Evolutionary conservation across 1,140 invertebrate species (phyloP).

Genomic region (Drosophila grimshawi): DNA sequence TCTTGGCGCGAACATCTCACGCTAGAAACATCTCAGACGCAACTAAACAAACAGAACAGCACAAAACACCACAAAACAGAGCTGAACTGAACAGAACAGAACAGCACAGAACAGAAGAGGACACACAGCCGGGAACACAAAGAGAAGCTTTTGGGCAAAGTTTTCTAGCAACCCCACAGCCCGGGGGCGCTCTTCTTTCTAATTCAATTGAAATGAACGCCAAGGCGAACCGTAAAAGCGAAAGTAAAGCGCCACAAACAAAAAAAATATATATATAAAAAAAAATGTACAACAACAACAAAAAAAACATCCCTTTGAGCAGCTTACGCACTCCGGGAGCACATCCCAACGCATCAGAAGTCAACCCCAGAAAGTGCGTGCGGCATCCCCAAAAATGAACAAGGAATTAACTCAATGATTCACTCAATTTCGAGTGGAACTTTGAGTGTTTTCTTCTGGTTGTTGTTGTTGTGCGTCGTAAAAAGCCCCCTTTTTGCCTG

Average conservation of each 20-base stretch:
- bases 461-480: conserved; percentile 40
- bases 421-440: conserved; percentile 26
- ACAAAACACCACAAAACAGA: neutral
- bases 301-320: conserved; percentile 75
- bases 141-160: conserved; percentile 63
- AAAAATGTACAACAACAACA: neutral
- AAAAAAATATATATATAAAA: conserved; percentile 50
- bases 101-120: neutral
- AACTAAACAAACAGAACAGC: conserved; percentile 71
- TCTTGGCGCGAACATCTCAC: conserved; percentile 83
- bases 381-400: conserved; percentile 23
- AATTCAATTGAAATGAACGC: conserved; percentile 67
- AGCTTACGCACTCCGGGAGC: conserved; percentile 28
- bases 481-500: conserved; percentile 48
- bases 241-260: conserved; percentile 37
- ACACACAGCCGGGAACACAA: conserved; percentile 29
- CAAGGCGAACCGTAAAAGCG: conserved; percentile 45
- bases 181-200: conserved; percentile 28
- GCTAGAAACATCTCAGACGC: conserved; percentile 83
- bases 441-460: conserved; percentile 63
- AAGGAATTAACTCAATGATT: conserved; percentile 11
- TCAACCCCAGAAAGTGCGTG: conserved; percentile 68
- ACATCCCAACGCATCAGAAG: conserved; percentile 36
- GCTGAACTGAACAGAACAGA: conserved; percentile 59
- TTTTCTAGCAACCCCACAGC: conserved; percentile 8